Evolutionary conservation across 2,797 vertebrate species (phyloP).

Genomic region (Phalloptychus januarius): DNA sequence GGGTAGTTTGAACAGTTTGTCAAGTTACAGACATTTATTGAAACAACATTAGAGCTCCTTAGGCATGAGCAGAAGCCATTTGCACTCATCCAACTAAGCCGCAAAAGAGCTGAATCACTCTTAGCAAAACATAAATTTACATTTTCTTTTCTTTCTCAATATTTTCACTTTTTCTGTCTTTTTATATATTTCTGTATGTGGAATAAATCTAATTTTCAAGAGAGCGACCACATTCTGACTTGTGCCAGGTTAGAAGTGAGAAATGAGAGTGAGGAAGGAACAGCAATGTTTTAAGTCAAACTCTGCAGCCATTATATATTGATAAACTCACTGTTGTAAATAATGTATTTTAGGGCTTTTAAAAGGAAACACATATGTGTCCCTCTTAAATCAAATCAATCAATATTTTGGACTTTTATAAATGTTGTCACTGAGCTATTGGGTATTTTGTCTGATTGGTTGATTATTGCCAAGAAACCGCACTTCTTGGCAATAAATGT

Average conservation of each 20-base stretch:
- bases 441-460: not conserved
- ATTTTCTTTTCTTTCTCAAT: constrained; percentile 2
- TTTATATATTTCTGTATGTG: not conserved
- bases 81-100: constrained; percentile 18
- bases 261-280: not conserved
- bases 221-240: not conserved
- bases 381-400: not conserved
- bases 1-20: constrained; percentile 32
- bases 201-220: not conserved
- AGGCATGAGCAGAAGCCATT: constrained; percentile 24
- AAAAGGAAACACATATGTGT: not conserved
- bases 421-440: not conserved
- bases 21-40: constrained; percentile 11
- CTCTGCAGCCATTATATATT: not conserved
- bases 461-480: not conserved
- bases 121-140: constrained; percentile 17
- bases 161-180: not conserved
- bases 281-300: not conserved
- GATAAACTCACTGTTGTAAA: not conserved
- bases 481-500: not conserved
- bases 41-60: constrained; percentile 25
- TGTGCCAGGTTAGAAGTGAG: not conserved
- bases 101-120: constrained; percentile 6
- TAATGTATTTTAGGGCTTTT: not conserved
- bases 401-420: not conserved